Evolutionary conservation across 2,888 invertebrate genomes (phyloP).

Genomic region (Rhyacophila evoluta): DNA sequence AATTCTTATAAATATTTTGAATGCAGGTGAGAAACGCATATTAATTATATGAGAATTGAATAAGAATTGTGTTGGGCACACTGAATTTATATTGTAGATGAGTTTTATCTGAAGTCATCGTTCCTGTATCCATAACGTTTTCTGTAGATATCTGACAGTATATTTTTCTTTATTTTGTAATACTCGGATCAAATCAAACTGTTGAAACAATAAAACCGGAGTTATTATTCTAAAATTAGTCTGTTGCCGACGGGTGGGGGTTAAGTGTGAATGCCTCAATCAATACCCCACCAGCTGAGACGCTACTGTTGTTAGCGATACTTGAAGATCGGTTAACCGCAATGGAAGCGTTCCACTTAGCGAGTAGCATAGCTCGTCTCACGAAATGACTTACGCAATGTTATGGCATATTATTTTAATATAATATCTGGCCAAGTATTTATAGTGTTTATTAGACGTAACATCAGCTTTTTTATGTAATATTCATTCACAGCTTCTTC

Average conservation of each 20-base stretch:
- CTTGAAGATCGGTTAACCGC: conserved; percentile 21
- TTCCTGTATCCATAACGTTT: no score
- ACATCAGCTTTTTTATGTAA: not conserved
- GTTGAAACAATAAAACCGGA: no score
- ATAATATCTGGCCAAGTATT: not conserved
- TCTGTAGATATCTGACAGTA: no score
- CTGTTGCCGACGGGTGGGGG: not conserved
- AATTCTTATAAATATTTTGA: no score
- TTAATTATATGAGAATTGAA: no score
- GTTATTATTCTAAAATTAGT: no score
- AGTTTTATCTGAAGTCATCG: no score
- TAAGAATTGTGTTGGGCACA: no score
- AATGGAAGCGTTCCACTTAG: conserved; percentile 22
- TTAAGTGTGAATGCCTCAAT: not conserved
- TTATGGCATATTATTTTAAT: not conserved
- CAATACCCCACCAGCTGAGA: not conserved
- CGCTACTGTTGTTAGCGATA: not conserved
- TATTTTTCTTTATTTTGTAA: no score
- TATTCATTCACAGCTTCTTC: not conserved
- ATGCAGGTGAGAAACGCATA: no score
- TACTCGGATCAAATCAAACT: no score
- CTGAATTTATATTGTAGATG: no score
- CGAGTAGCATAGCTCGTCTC: not conserved
- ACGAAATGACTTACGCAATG: conserved; percentile 7
- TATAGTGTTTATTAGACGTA: not conserved